Percentiles rank a stretch among this genome's conserved stretches.
These are phyloP conservation scores for Meandrusa payeni DNA, from an alignment of 2,888 invertebrate species.

Conservation along the genomic window DNA sequence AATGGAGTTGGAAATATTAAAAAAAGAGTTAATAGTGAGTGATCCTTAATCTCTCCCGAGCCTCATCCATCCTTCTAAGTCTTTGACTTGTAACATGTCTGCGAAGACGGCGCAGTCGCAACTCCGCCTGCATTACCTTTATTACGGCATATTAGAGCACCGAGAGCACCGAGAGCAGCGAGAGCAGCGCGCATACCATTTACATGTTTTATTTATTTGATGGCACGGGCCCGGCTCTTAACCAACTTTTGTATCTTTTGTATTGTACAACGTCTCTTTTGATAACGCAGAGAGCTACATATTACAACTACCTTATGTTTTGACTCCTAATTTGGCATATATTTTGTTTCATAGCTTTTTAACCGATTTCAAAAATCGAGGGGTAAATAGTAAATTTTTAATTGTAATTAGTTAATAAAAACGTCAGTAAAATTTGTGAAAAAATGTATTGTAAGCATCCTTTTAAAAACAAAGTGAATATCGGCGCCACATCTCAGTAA, in stretches of 20 bases:
- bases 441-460: too few relatives aligned
- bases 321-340: neutral
- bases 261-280: conserved; percentile 4
- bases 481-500: too few relatives aligned
- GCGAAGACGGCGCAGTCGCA: conserved; percentile 32
- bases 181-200: conserved; percentile 24
- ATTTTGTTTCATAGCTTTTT: too few relatives aligned
- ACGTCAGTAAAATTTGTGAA: too few relatives aligned
- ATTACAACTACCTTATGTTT: neutral
- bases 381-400: too few relatives aligned
- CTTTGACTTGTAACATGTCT: conserved; percentile 34
- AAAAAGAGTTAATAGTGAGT: too few relatives aligned
- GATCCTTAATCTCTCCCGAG: too few relatives aligned
- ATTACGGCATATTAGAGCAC: conserved; percentile 44
- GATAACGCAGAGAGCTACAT: neutral
- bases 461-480: too few relatives aligned
- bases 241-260: conserved; percentile 12
- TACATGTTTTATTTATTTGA: conserved; percentile 19
- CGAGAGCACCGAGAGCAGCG: conserved; percentile 37
- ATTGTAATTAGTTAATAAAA: too few relatives aligned
- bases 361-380: too few relatives aligned
- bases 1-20: too few relatives aligned
- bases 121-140: conserved; percentile 45
- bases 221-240: neutral
- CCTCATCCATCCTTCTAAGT: too few relatives aligned